phyloP scores from a whole-genome alignment of 2,888 invertebrate genomes.

The Gnatocerus cornutus region DNA sequence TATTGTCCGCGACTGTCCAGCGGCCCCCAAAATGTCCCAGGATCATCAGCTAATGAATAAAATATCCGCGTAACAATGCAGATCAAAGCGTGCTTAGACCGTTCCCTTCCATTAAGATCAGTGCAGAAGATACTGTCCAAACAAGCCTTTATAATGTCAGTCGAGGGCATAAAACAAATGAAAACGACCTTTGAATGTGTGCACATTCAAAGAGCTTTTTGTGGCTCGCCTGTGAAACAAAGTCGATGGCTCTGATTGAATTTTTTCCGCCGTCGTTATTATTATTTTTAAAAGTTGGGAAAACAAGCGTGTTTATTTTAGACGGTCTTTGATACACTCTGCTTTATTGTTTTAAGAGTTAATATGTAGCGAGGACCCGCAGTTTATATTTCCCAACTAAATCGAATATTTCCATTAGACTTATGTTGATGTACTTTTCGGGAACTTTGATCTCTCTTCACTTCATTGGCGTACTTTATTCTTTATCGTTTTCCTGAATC shows the following conservation, averaged over 20 bases:
- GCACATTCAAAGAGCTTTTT: slow-evolving; percentile 44
- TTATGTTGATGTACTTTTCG: slow-evolving; percentile 61
- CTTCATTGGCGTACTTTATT: slow-evolving; percentile 68
- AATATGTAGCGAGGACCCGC: slow-evolving; percentile 48
- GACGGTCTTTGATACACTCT: slow-evolving; percentile 43
- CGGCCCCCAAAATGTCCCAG: slow-evolving; percentile 36
- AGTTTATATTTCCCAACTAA: slow-evolving; percentile 58
- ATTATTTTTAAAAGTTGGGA: slow-evolving; percentile 45
- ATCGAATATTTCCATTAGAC: slow-evolving; percentile 64
- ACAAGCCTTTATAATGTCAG: slow-evolving; percentile 50
- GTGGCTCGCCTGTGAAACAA: slow-evolving; percentile 20
- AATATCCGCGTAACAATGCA: slow-evolving; percentile 50
- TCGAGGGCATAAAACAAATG: slow-evolving; percentile 50
- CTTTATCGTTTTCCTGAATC: slow-evolving; percentile 68
- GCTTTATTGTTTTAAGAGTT: slow-evolving; percentile 56
- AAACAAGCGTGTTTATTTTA: slow-evolving; percentile 45
- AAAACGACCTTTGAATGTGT: slow-evolving; percentile 50
- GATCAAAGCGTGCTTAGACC: slow-evolving; percentile 51
- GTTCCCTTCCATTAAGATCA: slow-evolving; percentile 49
- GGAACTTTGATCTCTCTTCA: slow-evolving; percentile 68
- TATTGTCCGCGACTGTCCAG: slow-evolving; percentile 43
- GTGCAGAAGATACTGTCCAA: slow-evolving; percentile 50
- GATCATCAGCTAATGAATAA: slow-evolving; percentile 47
- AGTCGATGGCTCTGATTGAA: slow-evolving; percentile 32
- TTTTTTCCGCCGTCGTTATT: slow-evolving; percentile 36